Evolutionary conservation across 2,113 vertebrate species (phyloP), one percentile per base, ranked within the genome.

Genomic region (Bucco capensis): DNA sequence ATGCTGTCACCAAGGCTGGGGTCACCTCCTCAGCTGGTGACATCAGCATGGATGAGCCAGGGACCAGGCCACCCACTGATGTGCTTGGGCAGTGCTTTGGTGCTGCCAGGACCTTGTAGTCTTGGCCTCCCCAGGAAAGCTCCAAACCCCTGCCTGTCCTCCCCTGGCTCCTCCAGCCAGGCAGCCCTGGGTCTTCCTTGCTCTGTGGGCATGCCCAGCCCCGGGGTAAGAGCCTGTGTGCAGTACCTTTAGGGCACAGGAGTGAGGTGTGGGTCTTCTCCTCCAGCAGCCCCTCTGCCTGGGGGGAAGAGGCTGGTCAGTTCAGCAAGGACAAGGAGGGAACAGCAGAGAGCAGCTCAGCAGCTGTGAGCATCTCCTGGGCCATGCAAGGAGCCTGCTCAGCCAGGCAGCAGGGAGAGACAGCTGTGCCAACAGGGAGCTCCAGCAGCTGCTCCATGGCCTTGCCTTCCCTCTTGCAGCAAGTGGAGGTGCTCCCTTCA

Each of bases 231-330:
- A 15, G 40, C 14, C 8, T 86, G 77, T 30, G 14, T 17, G n/a
- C 35, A 9, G 24, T 56, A 66, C 21, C 95, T 94, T 96, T 79
- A 65, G 89, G 88, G 65, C 95, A 97, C 46, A 97, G 91, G n/a
- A 96, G 8, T 37, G 96, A 96, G 37, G 85, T 94, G 67, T 72
- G 86, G 6, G 94, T 94, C 88, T 96, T 96, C 27, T 97, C 96
- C 33, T 93, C 89, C 61, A 93, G 80, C 47, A 96, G 62, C 3
- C 96, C 96, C 56, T 97, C 95, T 81, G 94, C 91, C 96, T 96
- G 85, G 75, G 28, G 19, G 47, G 40, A 90, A 64, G 86, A 86
- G 22, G 11, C 46, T 64, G 33, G 44, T 92, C 54, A 93, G 77
- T 19, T 86, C 23, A 57, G n/a, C 2, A 11, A 8, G 23, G 60